Evolutionary conservation across 2,797 vertebrate species (phyloP), one percentile per base, ranked within the genome.

Genomic region (Dermochelys coriacea): DNA sequence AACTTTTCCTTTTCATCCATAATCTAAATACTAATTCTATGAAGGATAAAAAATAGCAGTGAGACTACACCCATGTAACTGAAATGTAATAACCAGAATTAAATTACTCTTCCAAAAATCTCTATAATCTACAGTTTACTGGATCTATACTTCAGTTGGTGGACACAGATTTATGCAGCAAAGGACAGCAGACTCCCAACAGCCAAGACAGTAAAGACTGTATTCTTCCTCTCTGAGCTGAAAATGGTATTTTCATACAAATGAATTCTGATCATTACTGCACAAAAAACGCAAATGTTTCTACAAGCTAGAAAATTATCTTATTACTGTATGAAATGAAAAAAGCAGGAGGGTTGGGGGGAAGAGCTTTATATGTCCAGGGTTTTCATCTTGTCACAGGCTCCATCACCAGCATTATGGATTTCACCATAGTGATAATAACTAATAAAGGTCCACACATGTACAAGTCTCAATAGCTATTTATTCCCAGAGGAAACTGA

Each of bases 1-100:
- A 41, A 85, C 49, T 68, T 27, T 3, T 41, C 59, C 5, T 51
- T 84, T 89, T 86, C 57, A 86, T 55, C 83, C 77, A 74, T 55
- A 83, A 79, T 49, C 61, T 92, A 87, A 86, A 81, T 80, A 64
- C 52, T 77, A 75, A 81, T 92, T 74, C 89, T 91, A 59, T 89
- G 34, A 95, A 89, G 94, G 51, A 21, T 8, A 47, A 80, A 85
- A 80, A 75, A 85, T 71, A 47, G 92, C 80, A 93, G 59, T 49
- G 75, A 85, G 80, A 81, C 89, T 83, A 55, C 68, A 80, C 11
- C 19, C 37, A 49, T 5, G 27, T 6, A 84, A 71, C 4, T 68
- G 45, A 88, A 85, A 83, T 5, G 4, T 8, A 93, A 1, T 25
- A 94, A 84, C 34, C 0, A 91, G 82, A 96, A 86, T 88, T 95